Evolutionary conservation across 1,140 invertebrate genomes (phyloP).

Genomic region (Orussus abietinus): DNA sequence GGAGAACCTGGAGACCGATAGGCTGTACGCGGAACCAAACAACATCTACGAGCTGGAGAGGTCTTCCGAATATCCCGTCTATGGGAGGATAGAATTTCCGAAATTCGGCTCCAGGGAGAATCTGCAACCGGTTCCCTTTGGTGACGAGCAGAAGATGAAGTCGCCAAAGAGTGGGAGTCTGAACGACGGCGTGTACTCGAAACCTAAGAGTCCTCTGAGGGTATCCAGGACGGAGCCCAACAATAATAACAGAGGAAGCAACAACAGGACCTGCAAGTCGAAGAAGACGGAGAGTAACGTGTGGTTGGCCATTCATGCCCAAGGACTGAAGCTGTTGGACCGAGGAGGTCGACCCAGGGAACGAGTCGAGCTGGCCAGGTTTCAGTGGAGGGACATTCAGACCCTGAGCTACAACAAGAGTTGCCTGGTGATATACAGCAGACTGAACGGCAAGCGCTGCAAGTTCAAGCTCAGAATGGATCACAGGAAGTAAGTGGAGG

Average conservation of each 20-base stretch:
- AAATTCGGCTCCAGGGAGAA: neutral
- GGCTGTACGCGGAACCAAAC: constrained; percentile 14
- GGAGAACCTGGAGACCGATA: constrained; percentile 6
- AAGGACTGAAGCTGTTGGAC: constrained; percentile 45
- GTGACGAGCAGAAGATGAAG: constrained; percentile 3
- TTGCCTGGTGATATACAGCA: constrained; percentile 61
- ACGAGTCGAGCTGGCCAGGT: constrained; percentile 40
- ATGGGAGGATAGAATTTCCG: constrained; percentile 7
- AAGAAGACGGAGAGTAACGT: constrained; percentile 46
- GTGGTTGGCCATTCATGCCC: constrained; percentile 48
- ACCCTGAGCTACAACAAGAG: constrained; percentile 72
- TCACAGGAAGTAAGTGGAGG: constrained; percentile 63
- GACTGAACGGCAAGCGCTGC: constrained; percentile 59
- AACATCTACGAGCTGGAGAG: constrained; percentile 23
- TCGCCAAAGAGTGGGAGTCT: constrained; percentile 13
- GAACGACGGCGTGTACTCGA: constrained; percentile 17
- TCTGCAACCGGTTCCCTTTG: too few relatives aligned
- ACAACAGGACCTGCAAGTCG: constrained; percentile 25
- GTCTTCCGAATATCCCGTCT: constrained; percentile 3
- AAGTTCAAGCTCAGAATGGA: constrained; percentile 74
- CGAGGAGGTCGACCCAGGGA: constrained; percentile 40
- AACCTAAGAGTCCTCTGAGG: constrained; percentile 14
- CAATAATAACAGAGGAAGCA: constrained; percentile 22
- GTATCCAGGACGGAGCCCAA: constrained; percentile 3
- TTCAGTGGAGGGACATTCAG: constrained; percentile 68